These are phyloP conservation scores for Montipora foliosa DNA, from an alignment of 64 coral and sea anemone genomes.

Conservation along the genomic window DNA sequence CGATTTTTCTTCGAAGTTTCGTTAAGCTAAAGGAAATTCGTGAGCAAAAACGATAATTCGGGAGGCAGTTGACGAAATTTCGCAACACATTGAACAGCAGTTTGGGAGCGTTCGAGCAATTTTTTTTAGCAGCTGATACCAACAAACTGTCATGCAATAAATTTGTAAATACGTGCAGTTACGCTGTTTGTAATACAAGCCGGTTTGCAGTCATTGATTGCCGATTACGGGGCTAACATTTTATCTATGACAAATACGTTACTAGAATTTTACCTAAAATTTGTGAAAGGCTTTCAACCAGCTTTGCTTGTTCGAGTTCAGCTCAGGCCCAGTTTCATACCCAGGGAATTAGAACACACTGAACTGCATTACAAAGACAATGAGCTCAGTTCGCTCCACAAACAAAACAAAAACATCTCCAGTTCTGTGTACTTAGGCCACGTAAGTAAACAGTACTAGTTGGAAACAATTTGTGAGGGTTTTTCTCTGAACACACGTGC, in stretches of 20 bases:
- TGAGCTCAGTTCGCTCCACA: neutral
- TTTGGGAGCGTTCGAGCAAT: neutral
- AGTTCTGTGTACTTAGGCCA: neutral
- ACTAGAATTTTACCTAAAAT: neutral
- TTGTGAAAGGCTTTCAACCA: neutral
- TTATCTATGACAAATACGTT: neutral
- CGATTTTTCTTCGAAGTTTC: neutral
- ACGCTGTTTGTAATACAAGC: neutral
- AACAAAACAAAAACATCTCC: neutral
- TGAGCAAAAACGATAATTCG: neutral
- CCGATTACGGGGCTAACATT: neutral
- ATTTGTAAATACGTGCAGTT: neutral
- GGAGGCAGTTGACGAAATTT: too few relatives aligned
- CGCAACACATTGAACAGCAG: neutral
- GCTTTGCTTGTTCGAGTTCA: neutral
- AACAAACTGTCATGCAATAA: neutral
- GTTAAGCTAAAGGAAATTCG: neutral
- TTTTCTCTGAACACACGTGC: neutral
- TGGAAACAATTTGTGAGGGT: neutral
- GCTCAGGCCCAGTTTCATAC: neutral
- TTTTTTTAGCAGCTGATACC: neutral
- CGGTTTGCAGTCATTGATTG: neutral
- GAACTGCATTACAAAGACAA: neutral
- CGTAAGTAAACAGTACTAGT: neutral
- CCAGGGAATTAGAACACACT: neutral